These are phyloP conservation scores for Limanda limanda DNA, from an alignment of 2,113 vertebrate species.

Conservation along the genomic window DNA sequence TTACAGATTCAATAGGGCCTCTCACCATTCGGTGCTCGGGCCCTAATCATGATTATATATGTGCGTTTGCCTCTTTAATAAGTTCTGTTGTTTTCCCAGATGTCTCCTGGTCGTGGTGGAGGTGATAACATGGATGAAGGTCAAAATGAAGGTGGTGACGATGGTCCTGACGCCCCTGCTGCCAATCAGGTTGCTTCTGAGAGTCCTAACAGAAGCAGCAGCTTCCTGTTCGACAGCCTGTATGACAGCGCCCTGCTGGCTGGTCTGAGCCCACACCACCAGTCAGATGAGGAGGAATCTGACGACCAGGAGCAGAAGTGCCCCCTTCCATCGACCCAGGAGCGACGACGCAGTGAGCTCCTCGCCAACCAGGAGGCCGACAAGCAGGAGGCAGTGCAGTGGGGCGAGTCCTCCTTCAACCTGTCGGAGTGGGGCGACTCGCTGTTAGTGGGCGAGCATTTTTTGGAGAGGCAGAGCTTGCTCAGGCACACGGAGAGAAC, in stretches of 20 bases:
- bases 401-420: slow-evolving; percentile 86
- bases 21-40: too few species aligned
- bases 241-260: slow-evolving; percentile 80
- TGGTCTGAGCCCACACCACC: slow-evolving; percentile 52
- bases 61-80: neutral
- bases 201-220: slow-evolving; percentile 89
- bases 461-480: slow-evolving; percentile 74
- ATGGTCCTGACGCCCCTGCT: neutral
- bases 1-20: too few species aligned
- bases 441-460: slow-evolving; percentile 82
- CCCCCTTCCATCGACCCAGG: slow-evolving; percentile 31
- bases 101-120: slow-evolving; percentile 26
- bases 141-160: slow-evolving; percentile 20
- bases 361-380: slow-evolving; percentile 74
- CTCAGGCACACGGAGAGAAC: slow-evolving; percentile 35
- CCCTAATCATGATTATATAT: too few species aligned
- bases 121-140: slow-evolving; percentile 16
- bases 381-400: slow-evolving; percentile 79
- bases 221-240: slow-evolving; percentile 93
- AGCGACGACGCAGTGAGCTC: slow-evolving; percentile 62
- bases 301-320: slow-evolving; percentile 10
- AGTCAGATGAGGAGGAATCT: slow-evolving; percentile 61
- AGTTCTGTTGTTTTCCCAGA: slow-evolving; percentile 50
- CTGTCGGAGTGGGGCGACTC: slow-evolving; percentile 88
- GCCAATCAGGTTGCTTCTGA: slow-evolving; percentile 63